A percentile compares a stretch with the other conserved stretches of the same genome.
Evolutionary conservation across 2,888 invertebrate species (phyloP).

Genomic region (Strigamia crassipes): DNA sequence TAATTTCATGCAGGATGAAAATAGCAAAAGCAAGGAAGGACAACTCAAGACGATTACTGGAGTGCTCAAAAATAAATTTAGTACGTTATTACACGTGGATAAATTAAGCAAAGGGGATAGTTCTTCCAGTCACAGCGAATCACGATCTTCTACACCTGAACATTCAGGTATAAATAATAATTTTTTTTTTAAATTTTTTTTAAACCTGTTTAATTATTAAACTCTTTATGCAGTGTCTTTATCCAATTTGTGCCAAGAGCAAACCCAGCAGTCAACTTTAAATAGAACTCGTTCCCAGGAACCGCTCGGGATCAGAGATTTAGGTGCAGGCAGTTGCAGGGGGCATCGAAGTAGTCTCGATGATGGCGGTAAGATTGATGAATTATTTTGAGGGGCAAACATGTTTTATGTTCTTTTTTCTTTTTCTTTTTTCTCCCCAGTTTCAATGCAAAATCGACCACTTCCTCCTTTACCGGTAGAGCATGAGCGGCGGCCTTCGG

Average conservation of each 20-base stretch:
- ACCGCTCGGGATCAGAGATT: background rate
- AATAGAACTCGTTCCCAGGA: constrained; percentile 21
- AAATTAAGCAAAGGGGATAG: constrained; percentile 12
- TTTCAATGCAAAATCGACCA: constrained; percentile 7
- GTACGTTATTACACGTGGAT: background rate
- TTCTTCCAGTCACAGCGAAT: constrained; percentile 20
- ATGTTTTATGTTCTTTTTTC: constrained; percentile 2
- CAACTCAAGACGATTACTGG: constrained; percentile 10
- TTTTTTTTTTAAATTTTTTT: background rate
- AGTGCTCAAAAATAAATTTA: constrained; percentile 25
- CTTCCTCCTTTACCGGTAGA: background rate
- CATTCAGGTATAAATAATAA: background rate
- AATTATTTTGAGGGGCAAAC: background rate
- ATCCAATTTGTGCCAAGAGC: constrained; percentile 15
- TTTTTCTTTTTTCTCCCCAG: background rate
- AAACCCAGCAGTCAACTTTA: background rate
- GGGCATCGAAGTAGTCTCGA: constrained; percentile 43
- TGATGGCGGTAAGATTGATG: constrained; percentile 47
- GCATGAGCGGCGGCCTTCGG: constrained; percentile 17
- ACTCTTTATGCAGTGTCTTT: background rate
- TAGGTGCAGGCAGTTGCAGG: background rate
- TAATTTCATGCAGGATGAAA: background rate
- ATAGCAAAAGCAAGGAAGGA: background rate
- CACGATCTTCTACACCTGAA: constrained; percentile 48
- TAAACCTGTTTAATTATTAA: background rate